These are phyloP conservation scores for Dendrolimus punctatus DNA, from an alignment of 1,140 invertebrate species.

Conservation along the genomic window DNA sequence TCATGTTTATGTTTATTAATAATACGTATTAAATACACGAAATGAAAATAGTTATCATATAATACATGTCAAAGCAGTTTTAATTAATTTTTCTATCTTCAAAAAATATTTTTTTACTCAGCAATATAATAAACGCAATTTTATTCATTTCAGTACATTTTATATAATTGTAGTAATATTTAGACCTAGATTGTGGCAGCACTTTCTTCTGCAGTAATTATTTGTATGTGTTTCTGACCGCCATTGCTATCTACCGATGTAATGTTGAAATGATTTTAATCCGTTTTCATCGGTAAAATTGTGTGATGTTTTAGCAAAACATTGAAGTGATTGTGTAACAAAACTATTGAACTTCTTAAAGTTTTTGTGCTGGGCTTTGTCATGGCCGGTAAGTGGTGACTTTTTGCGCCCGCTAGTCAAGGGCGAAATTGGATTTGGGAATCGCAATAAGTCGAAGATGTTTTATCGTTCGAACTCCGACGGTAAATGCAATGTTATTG, in stretches of 20 bases:
- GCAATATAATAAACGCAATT: no score
- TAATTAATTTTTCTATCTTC: no score
- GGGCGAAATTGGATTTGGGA: constrained; percentile 70
- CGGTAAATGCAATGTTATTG: constrained; percentile 72
- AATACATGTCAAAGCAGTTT: no score
- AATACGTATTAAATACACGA: background rate
- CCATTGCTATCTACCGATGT: constrained; percentile 72
- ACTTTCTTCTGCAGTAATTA: constrained; percentile 63
- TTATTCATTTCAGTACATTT: background rate
- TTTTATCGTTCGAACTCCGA: constrained; percentile 73
- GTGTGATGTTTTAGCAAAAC: constrained; percentile 71
- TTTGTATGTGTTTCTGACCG: constrained; percentile 68
- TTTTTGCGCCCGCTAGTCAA: constrained; percentile 72
- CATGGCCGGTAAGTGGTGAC: constrained; percentile 73
- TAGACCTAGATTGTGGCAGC: constrained; percentile 40
- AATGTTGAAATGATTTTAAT: constrained; percentile 71
- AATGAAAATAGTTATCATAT: background rate
- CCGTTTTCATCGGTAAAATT: constrained; percentile 68
- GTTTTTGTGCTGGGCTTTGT: constrained; percentile 73
- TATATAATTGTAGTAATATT: constrained; percentile 10
- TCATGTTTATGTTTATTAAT: background rate
- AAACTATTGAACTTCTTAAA: constrained; percentile 69
- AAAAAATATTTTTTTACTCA: no score
- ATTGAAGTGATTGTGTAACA: constrained; percentile 66
- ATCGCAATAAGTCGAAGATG: constrained; percentile 71